Evolutionary conservation across 2,113 vertebrate species (phyloP), one percentile per base, ranked within the genome.

Genomic region (Myotis yumanensis): DNA sequence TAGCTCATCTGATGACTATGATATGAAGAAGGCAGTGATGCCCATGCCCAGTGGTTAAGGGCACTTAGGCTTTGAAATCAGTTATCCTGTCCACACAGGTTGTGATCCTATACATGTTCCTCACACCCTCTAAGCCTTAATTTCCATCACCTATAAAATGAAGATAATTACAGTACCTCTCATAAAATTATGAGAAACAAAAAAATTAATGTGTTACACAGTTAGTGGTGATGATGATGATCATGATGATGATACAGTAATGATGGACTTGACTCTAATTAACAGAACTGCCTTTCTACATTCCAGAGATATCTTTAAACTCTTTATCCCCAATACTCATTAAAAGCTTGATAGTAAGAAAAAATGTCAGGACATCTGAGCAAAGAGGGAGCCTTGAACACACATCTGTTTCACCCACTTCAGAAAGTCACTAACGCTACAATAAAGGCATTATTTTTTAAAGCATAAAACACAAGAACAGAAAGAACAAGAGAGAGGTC

Each of bases 391-490:
- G 8, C 28, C 75, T 77, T 90, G 40, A 75, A 91, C 15, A 94
- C 40, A 57, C 6, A 59, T 40, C 22, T 90, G 62, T 95, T 86
- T 86, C 3, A 57, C 4, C 14, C 35, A 86, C 35, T 87, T 46
- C 46, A 7, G 71, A 95, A 90, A 87, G 59, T 52, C 28, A 83
- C 11, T 71, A 95, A 79, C 83, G 62, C 43, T 86, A 92, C 5
- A 87, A 64, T 46, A 82, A 64, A 75, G 51, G 79, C 54, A 92
- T 88, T 92, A 76, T 90, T 80, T 95, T 94, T 59, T 59, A 92
- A 92, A 93, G 91, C 81, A 92, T 57, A 32, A 89, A 95, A 92
- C 25, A 77, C 25, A 93, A 62, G 84, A 96, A 85, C 4, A 80
- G 37, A 76, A 93, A 94, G 69, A 96, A 95, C 28, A 84, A 51